Evolutionary conservation across 53 echinoderm and acorn worm genomes (phyloP).

Genomic region (Antedon mediterranea): DNA sequence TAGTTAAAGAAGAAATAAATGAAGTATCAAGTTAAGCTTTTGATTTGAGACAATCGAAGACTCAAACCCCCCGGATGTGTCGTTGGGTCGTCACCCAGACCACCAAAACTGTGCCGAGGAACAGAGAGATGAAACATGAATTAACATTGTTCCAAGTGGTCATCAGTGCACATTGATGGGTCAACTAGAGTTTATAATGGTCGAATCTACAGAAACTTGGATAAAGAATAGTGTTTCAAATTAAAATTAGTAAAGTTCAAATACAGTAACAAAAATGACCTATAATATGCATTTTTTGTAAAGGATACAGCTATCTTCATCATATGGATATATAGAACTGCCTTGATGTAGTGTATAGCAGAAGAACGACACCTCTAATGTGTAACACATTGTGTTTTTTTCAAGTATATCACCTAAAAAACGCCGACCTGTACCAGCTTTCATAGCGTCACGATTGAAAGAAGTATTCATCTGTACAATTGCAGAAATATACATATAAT

Average conservation of each 20-base stretch:
- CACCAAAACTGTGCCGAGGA: no score
- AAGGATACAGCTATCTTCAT: slow-evolving; percentile 98
- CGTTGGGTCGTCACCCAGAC: no score
- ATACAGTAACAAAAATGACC: no score
- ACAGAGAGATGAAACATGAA: no score
- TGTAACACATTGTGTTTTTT: slow-evolving; percentile 80
- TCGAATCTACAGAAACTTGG: no score
- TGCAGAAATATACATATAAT: neutral
- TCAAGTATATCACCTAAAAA: slow-evolving; percentile 78
- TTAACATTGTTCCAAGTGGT: no score
- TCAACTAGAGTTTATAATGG: no score
- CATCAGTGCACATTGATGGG: no score
- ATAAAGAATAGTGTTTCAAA: no score
- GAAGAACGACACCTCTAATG: slow-evolving; percentile 87
- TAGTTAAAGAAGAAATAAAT: slow-evolving; percentile 13
- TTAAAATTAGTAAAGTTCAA: no score
- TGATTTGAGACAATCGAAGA: no score
- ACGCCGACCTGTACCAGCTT: slow-evolving; percentile 84
- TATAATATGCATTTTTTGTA: neutral
- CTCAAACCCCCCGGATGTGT: no score
- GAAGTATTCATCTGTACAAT: slow-evolving; percentile 69
- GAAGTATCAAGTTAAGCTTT: neutral
- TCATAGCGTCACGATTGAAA: slow-evolving; percentile 84
- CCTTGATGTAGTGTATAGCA: slow-evolving; percentile 58
- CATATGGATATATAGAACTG: slow-evolving; percentile 78